Evolutionary conservation across 2,888 invertebrate species (phyloP).

Genomic region (Cephus runcator): DNA sequence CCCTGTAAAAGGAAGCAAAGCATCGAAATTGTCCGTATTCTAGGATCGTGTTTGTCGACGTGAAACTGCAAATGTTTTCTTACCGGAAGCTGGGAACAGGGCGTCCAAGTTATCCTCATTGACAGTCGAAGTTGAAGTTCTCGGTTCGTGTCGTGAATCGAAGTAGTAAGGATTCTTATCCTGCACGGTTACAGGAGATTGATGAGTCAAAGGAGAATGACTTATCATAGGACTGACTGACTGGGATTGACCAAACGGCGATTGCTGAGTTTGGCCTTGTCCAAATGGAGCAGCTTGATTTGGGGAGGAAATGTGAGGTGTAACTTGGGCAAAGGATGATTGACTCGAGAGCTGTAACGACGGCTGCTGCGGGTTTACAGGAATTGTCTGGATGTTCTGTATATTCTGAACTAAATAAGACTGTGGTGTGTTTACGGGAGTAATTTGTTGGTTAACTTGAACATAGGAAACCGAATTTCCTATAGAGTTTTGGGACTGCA

Average conservation of each 20-base stretch:
- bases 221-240: constrained; percentile 57
- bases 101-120: constrained; percentile 69
- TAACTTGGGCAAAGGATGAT: constrained; percentile 30
- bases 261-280: constrained; percentile 43
- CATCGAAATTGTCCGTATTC: background rate
- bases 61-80: constrained; percentile 8
- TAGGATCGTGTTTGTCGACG: background rate
- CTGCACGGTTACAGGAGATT: constrained; percentile 60
- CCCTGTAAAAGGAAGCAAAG: constrained; percentile 49
- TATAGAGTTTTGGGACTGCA: constrained; percentile 39
- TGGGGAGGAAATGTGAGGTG: constrained; percentile 53
- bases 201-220: constrained; percentile 55
- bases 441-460: constrained; percentile 47
- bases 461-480: constrained; percentile 47
- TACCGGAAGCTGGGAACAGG: constrained; percentile 73
- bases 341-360: constrained; percentile 33
- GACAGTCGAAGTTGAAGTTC: constrained; percentile 28
- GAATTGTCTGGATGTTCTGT: constrained; percentile 32
- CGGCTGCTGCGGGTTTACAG: constrained; percentile 39
- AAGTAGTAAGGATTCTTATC: constrained; percentile 56
- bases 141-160: constrained; percentile 46
- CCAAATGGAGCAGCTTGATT: constrained; percentile 48
- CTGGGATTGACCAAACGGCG: constrained; percentile 53
- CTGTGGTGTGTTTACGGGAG: constrained; percentile 44
- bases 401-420: constrained; percentile 37